A percentile compares a stretch with the other conserved stretches of the same genome.
phyloP scores from a whole-genome alignment of 2,888 invertebrate species.

The Lasioglossum marginatum region DNA sequence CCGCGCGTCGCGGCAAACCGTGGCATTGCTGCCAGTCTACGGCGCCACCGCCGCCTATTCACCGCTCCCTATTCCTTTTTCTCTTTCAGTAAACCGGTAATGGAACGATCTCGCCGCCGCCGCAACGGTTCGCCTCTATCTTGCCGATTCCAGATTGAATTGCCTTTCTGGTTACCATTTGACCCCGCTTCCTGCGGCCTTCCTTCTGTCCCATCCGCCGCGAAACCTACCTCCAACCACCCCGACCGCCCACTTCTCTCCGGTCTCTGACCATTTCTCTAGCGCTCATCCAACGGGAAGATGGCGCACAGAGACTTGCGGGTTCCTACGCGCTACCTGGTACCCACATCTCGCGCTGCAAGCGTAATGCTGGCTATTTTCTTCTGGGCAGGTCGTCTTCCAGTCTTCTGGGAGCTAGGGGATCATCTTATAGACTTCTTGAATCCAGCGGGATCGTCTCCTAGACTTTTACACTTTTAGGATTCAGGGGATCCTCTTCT shows the following conservation, averaged over 20 bases:
- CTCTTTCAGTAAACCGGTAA: conserved; percentile 68
- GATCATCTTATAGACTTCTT: no score
- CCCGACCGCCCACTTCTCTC: not conserved
- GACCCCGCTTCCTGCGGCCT: conserved; percentile 1
- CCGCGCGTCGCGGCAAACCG: conserved; percentile 53
- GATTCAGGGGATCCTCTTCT: no score
- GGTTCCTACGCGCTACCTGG: not conserved
- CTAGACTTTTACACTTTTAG: no score
- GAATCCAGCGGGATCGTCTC: no score
- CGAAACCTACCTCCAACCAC: not conserved
- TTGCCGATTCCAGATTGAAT: conserved; percentile 77
- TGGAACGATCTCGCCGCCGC: conserved; percentile 73
- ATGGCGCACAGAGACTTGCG: not conserved
- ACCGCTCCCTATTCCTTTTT: conserved; percentile 55
- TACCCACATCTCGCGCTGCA: not conserved
- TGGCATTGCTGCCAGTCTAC: conserved; percentile 42
- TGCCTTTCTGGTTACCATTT: conserved; percentile 72
- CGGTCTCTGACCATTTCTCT: not conserved
- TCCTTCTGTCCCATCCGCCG: conserved; percentile 17
- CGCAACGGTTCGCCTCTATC: conserved; percentile 71
- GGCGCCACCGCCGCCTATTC: conserved; percentile 30
- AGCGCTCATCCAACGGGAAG: not conserved
- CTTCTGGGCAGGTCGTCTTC: no score
- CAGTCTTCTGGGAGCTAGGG: no score
- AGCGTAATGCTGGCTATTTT: not conserved